Evolutionary conservation across 2,113 vertebrate genomes (phyloP), one percentile per base, ranked within the genome.

Genomic region (Lagopus leucura): DNA sequence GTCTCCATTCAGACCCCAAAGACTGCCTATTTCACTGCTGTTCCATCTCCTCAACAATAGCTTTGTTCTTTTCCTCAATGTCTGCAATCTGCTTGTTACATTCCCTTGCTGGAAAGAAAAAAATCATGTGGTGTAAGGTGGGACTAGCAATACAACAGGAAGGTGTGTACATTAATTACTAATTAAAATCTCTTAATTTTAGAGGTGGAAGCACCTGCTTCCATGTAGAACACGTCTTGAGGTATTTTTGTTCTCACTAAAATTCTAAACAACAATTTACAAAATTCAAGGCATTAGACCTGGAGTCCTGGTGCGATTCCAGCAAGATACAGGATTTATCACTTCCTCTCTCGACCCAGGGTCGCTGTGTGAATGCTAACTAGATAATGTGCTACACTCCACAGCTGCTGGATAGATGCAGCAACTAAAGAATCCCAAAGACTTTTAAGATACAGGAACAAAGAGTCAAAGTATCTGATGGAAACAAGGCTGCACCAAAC

Each of bases 331-430:
- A 52, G 84, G 63, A 88, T 86, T 74, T 81, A 78, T 38, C 43
- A 91, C 72, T 94, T 95, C 91, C 65, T 92, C 67, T 81, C 83
- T 82, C 86, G 70, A 84, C 86, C 58, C 42, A 73, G 71, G 36
- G 60, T 52, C 83, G 91, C 82, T 77, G 6, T 36, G 52, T 48
- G 79, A 94, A 86, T 50, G 69, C 12, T 78, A 83, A 83, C 57
- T 67, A 82, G 47, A 61, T n/a, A 83, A 67, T 3, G 25, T 32
- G 70, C 88, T 93, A 86, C 63, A 88, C 80, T 72, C 48, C 61
- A 88, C 69, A 93, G 75, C 87, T 91, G 57, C 55, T 57, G 74
- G 30, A 36, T 32, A 87, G 32, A 63, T 40, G 88, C 8, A 86
- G 24, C 60, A 75, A 50, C 72, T 82, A 52, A 93, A 90, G 69